Evolutionary conservation across 2,113 vertebrate species (phyloP).

Genomic region (Strigops habroptila): DNA sequence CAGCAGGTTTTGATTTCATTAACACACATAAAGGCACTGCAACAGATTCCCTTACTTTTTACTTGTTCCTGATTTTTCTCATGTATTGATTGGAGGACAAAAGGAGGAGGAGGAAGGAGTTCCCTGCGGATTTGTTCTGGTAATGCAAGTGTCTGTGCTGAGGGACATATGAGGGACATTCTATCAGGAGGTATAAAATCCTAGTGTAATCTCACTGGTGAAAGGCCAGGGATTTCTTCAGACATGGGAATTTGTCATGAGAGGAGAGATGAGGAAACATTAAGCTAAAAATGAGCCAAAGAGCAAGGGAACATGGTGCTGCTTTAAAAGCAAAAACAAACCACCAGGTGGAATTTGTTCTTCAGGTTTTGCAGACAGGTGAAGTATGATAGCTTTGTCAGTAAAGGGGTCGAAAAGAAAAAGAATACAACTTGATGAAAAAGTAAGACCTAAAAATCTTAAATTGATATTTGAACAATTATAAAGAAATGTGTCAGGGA

Average conservation of each 20-base stretch:
- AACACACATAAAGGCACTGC: no score
- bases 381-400: background rate
- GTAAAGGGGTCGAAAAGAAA: background rate
- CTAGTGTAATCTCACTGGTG: background rate
- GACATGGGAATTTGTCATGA: background rate
- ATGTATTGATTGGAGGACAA: background rate
- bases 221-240: background rate
- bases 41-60: background rate
- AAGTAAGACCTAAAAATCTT: background rate
- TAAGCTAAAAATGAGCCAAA: background rate
- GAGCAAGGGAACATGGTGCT: background rate
- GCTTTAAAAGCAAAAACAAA: background rate
- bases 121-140: background rate
- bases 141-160: background rate
- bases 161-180: accelerated
- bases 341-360: background rate
- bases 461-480: background rate
- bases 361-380: background rate
- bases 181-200: background rate
- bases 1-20: background rate
- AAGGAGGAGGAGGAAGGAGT: background rate
- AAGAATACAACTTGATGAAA: background rate
- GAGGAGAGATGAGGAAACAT: background rate
- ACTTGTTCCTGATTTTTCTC: background rate
- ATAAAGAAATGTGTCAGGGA: background rate